Conservation (phyloP, 64 coral and sea anemone genomes). For the Montipora sp. region DNA sequence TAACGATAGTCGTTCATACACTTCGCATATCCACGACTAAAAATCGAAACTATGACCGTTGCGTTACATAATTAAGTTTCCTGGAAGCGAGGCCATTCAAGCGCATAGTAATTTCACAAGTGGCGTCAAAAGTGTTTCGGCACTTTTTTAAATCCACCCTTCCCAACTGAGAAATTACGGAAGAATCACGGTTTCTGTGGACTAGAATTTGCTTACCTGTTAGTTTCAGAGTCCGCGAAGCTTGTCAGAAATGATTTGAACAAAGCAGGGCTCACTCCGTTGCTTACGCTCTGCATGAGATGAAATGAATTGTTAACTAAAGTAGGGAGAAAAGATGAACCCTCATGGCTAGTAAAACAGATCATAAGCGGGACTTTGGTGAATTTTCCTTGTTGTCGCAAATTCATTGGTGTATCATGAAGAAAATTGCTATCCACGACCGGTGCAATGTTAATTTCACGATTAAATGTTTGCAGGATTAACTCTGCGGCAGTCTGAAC, state of each 20-base stretch:
- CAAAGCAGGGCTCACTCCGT: constrained; percentile 27
- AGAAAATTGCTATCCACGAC: constrained; percentile 63
- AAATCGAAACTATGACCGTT: too few species aligned
- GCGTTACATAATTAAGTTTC: too few species aligned
- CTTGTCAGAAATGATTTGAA: constrained; percentile 22
- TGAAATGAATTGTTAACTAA: not conserved
- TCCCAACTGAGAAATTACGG: too few species aligned
- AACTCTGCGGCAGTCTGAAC: constrained; percentile 42
- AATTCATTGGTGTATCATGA: constrained; percentile 45
- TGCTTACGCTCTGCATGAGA: not conserved
- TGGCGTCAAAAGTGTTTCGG: too few species aligned
- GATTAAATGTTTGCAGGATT: not conserved
- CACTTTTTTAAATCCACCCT: too few species aligned
- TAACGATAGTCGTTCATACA: too few species aligned
- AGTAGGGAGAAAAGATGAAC: not conserved
- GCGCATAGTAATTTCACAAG: too few species aligned
- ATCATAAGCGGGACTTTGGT: constrained; percentile 56
- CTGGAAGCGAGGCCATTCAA: too few species aligned
- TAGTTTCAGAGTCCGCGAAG: not conserved
- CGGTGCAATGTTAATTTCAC: constrained; percentile 27
- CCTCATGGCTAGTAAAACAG: constrained; percentile 78
- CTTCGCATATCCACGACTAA: too few species aligned
- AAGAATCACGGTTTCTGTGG: too few species aligned
- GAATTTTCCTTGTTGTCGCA: constrained; percentile 51
- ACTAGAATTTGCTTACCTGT: not conserved